Conservation (phyloP, 2,888 invertebrate species). For the Emmelina monodactyla region DNA sequence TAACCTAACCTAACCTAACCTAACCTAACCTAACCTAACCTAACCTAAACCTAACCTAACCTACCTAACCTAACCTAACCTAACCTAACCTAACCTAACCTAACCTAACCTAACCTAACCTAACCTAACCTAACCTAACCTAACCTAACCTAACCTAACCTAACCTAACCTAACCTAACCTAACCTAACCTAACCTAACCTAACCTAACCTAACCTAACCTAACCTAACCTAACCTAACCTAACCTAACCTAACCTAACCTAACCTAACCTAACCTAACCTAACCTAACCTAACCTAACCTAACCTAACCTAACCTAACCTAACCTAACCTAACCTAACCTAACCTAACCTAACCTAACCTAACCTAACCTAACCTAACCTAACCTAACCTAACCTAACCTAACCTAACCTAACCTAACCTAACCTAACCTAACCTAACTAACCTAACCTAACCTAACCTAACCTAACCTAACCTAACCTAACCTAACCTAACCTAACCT, state of each 20-base stretch:
- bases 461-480: slow-evolving; percentile 19
- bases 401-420: slow-evolving; percentile 14
- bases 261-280: slow-evolving; percentile 10
- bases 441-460: slow-evolving; percentile 18
- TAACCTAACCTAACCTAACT: slow-evolving; percentile 15
- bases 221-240: slow-evolving; percentile 13
- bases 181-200: slow-evolving; percentile 13
- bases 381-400: slow-evolving; percentile 13
- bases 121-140: neutral
- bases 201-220: slow-evolving; percentile 13
- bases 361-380: slow-evolving; percentile 15
- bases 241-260: slow-evolving; percentile 11
- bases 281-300: slow-evolving; percentile 14
- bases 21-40: slow-evolving; percentile 15
- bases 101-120: neutral
- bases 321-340: slow-evolving; percentile 19
- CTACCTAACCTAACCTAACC: slow-evolving; percentile 5
- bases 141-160: neutral
- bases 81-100: slow-evolving; percentile 6
- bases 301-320: slow-evolving; percentile 18
- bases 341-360: slow-evolving; percentile 12
- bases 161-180: slow-evolving; percentile 1
- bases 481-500: slow-evolving; percentile 17
- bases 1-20: slow-evolving; percentile 8
- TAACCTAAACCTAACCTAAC: slow-evolving; percentile 9